phyloP scores from a whole-genome alignment of 2,113 vertebrate species.

The Diadophis punctatus region DNA sequence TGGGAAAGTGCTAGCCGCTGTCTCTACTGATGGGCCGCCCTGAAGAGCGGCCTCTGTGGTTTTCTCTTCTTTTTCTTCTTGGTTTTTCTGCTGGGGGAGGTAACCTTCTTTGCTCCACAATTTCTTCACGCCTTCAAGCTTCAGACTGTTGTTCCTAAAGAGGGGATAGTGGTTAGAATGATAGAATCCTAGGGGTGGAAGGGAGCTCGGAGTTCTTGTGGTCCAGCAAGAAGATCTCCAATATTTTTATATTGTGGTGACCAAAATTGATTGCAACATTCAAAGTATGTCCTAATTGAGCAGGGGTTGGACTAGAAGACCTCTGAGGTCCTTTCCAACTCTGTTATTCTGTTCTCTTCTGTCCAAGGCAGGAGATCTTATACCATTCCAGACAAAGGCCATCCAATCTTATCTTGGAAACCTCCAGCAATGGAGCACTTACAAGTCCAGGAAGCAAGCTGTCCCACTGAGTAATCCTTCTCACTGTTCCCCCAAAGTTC shows the following conservation, averaged over 20 bases:
- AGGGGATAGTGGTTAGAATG: background rate
- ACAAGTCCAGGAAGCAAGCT: too few species aligned
- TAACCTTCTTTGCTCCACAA: slow-evolving; percentile 96
- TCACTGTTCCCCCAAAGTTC: too few species aligned
- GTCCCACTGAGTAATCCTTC: too few species aligned
- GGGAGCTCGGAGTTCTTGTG: background rate
- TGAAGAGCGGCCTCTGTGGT: slow-evolving; percentile 56
- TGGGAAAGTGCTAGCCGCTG: slow-evolving; percentile 10
- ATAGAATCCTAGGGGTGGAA: background rate
- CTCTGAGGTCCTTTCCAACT: too few species aligned
- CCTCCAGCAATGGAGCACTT: too few species aligned
- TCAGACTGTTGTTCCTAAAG: slow-evolving; percentile 75
- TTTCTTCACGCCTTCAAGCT: slow-evolving; percentile 85
- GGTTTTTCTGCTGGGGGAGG: slow-evolving; percentile 77
- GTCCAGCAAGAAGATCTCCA: background rate
- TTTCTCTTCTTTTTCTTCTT: slow-evolving; percentile 48
- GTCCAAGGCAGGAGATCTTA: too few species aligned
- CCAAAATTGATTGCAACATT: too few species aligned
- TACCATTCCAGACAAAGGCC: too few species aligned
- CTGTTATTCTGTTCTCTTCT: too few species aligned
- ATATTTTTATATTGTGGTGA: background rate
- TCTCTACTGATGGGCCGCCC: slow-evolving; percentile 53
- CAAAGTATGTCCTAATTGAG: too few species aligned
- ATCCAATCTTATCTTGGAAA: too few species aligned
- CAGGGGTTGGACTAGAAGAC: too few species aligned